Evolutionary conservation across 2,888 invertebrate species (phyloP), one percentile per base, ranked within the genome.

Genomic region (Eupithecia centaureata): DNA sequence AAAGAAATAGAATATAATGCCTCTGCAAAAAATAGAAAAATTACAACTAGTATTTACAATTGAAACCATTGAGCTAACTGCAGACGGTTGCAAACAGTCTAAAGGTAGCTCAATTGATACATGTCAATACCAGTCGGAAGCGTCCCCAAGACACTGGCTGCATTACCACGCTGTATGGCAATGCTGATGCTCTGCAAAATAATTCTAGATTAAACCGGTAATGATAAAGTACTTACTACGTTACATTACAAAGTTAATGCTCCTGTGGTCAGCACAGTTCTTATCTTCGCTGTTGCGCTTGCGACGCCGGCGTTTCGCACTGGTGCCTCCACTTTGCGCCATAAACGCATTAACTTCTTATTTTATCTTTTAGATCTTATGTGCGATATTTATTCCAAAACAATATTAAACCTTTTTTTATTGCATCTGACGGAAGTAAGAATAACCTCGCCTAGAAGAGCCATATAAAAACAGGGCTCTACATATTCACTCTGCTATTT

Each of bases 261-360:
- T 82, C 76, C 81, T 80, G 79, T 81, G 80, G 77, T 76, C 77
- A 75, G 80, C 81, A 77, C 73, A 73, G 73, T 76, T 82, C 82
- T 88, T 88, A 89, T 89, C 89, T 87, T 71, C 67, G 62, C 69
- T 62, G 79, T 84, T 85, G 82, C 82, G 75, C 77, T 84, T 84
- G 82, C 82, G 75, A 76, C 77, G 77, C 76, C 79, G 72, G 74
- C 84, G 89, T 88, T 85, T 82, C 86, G 88, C 86, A 82, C 89
- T 86, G 85, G 77, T 88, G 89, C 87, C 76, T 81, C 73, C 76
- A 72, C 79, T 86, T 87, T 87, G 78, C 87, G 85, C 86, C 86
- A 85, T 82, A 82, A 81, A 82, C 79, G 78, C 52, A 61, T 57
- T 30, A 12, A 57, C 30, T 74, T 71, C 70, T 66, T 72, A 69